phyloP scores from a whole-genome alignment of 64 coral and sea anemone species.

The Stylophora pistillata region DNA sequence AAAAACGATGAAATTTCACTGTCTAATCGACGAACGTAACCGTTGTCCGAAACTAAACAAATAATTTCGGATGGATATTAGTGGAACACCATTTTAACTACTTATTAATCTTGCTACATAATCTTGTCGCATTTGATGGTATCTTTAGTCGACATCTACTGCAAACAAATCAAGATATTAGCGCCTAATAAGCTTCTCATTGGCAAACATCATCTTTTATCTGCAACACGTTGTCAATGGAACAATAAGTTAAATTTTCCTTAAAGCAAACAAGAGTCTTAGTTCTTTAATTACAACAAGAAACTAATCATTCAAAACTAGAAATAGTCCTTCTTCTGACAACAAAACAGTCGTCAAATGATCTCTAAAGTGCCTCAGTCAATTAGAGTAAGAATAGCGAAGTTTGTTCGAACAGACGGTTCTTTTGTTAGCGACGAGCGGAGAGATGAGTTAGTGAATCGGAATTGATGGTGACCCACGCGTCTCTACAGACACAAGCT shows the following conservation, averaged over 20 bases:
- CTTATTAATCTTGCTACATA: background rate
- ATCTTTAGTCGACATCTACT: background rate
- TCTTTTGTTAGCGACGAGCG: background rate
- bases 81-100: background rate
- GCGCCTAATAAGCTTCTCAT: conserved; percentile 19
- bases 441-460: background rate
- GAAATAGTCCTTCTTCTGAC: background rate
- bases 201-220: background rate
- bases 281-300: conserved; percentile 9
- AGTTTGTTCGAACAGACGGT: background rate
- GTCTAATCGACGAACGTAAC: too few species aligned
- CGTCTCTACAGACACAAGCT: conserved; percentile 1
- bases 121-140: background rate
- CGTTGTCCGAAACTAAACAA: background rate
- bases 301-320: background rate
- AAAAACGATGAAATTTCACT: too few species aligned
- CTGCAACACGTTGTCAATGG: conserved; percentile 22
- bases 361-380: conserved; percentile 1
- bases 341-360: background rate
- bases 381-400: conserved; percentile 7
- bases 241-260: conserved; percentile 16
- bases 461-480: conserved; percentile 2
- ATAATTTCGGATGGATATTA: background rate
- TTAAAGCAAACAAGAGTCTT: background rate
- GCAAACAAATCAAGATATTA: conserved; percentile 12